Percentiles rank a stretch among this genome's conserved stretches.
Conservation (phyloP, 2,797 vertebrate genomes). For the Thunnus albacares region DNA sequence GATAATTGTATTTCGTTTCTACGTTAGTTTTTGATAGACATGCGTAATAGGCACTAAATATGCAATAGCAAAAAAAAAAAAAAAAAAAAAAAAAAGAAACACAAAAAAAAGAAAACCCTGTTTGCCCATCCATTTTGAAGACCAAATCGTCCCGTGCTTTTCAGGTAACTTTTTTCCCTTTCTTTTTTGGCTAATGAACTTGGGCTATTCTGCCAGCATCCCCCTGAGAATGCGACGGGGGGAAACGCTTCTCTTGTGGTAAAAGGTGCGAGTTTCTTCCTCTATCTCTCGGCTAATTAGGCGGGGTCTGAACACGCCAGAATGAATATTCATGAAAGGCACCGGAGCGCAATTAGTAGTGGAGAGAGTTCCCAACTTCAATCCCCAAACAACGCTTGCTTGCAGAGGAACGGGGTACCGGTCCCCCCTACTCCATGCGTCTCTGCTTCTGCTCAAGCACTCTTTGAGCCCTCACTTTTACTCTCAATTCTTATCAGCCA, state of each 20-base stretch:
- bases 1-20: slow-evolving; percentile 80
- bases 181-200: slow-evolving; percentile 88
- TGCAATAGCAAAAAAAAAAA: slow-evolving; percentile 60
- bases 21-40: slow-evolving; percentile 83
- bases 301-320: slow-evolving; percentile 86
- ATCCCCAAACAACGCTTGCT: slow-evolving; percentile 83
- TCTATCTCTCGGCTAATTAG: slow-evolving; percentile 90
- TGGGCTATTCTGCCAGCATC: slow-evolving; percentile 86
- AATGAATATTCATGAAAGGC: slow-evolving; percentile 90
- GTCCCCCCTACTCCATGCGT: slow-evolving; percentile 75
- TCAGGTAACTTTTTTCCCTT: slow-evolving; percentile 84
- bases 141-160: slow-evolving; percentile 82
- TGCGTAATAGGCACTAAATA: slow-evolving; percentile 86
- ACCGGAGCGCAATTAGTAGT: slow-evolving; percentile 87
- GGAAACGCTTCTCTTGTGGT: slow-evolving; percentile 83
- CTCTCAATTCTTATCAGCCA: slow-evolving; percentile 74
- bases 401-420: slow-evolving; percentile 73
- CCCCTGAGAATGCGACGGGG: slow-evolving; percentile 79
- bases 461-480: slow-evolving; percentile 79
- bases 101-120: slow-evolving; percentile 47
- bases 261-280: slow-evolving; percentile 88
- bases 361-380: slow-evolving; percentile 88
- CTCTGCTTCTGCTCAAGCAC: slow-evolving; percentile 78
- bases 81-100: slow-evolving; percentile 43
- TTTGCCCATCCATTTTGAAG: slow-evolving; percentile 75